These are phyloP conservation scores for Sinosuthora webbiana DNA, from an alignment of 2,113 vertebrate species.

Conservation along the genomic window DNA sequence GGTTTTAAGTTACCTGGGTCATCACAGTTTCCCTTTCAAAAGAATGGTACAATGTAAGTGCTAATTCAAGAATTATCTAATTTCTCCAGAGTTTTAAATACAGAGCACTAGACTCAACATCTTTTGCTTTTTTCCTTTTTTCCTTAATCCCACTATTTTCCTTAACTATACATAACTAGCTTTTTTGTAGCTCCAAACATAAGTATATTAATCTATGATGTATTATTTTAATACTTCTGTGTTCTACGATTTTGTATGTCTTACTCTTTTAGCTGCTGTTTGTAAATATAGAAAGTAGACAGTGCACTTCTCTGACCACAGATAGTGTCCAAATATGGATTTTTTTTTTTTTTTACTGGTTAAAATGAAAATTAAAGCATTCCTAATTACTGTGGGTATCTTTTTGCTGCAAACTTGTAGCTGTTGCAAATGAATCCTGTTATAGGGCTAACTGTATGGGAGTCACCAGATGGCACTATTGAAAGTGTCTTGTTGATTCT, in stretches of 20 bases:
- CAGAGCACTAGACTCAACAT: neutral
- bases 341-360: neutral
- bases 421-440: neutral
- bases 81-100: neutral
- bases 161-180: neutral
- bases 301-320: neutral
- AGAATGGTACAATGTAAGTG: neutral
- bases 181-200: neutral
- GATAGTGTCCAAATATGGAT: neutral
- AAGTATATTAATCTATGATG: neutral
- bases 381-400: neutral
- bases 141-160: neutral
- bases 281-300: neutral
- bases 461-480: conserved; percentile 58
- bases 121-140: neutral
- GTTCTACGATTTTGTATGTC: neutral
- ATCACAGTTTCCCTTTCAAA: neutral
- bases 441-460: neutral
- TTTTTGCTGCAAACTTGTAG: neutral
- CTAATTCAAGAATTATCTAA: neutral
- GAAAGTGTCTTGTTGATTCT: neutral
- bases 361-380: neutral
- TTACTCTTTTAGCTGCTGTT: neutral
- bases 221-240: neutral
- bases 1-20: neutral